Evolutionary conservation across 1,140 invertebrate species (phyloP).

Genomic region (Lucilia sericata): DNA sequence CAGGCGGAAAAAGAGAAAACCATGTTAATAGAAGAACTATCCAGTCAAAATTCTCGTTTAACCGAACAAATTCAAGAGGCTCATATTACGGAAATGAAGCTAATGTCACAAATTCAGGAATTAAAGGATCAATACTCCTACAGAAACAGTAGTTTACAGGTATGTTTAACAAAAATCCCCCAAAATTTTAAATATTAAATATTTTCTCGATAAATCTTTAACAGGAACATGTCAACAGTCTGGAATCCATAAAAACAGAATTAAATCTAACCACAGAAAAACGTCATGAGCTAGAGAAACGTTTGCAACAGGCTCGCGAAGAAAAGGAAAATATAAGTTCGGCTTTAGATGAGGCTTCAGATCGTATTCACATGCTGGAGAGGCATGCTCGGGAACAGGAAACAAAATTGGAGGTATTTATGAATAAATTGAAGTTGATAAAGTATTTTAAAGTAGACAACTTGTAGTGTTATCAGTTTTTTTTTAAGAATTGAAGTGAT

Average conservation of each 20-base stretch:
- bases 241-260: conserved; percentile 90
- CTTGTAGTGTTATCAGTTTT: background rate
- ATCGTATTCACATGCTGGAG: conserved; percentile 87
- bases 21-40: conserved; percentile 85
- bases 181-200: background rate
- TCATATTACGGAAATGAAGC: conserved; percentile 82
- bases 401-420: conserved; percentile 65
- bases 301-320: conserved; percentile 77
- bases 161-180: conserved; percentile 48
- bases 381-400: conserved; percentile 88
- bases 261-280: conserved; percentile 86
- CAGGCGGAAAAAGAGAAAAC: conserved; percentile 85
- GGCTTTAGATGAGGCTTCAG: conserved; percentile 88
- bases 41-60: conserved; percentile 89
- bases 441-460: background rate
- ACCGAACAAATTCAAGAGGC: conserved; percentile 89
- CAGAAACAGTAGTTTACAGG: conserved; percentile 80
- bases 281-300: conserved; percentile 85
- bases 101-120: conserved; percentile 82
- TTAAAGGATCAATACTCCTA: conserved; percentile 87
- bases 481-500: background rate
- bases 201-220: conserved; percentile 32
- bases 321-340: conserved; percentile 84
- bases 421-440: background rate
- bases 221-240: conserved; percentile 88